Evolutionary conservation across 2,888 invertebrate genomes (phyloP), one percentile per base, ranked within the genome.

Genomic region (Acleris cristana): DNA sequence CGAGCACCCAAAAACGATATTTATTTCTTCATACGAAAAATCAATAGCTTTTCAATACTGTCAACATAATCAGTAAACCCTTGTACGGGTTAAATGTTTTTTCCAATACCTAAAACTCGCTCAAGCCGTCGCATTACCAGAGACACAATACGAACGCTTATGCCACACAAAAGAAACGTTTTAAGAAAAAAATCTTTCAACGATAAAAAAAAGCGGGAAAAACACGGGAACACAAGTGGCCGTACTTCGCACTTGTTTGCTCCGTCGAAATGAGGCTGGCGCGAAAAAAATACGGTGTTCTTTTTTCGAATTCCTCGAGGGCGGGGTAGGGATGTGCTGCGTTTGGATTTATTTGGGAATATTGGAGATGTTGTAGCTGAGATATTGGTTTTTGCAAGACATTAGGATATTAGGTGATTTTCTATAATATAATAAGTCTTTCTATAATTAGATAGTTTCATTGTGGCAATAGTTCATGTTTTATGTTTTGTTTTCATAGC

Each of bases 91-190:
- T 61, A 40, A 65, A 52, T 51, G 61, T 57, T 40, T 67, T 62
- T 64, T 51, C 51, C 58, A 26, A 63, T 61, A 60, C 55, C 40
- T 56, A 60, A 59, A 63, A 45, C 40, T 59, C 54, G 53, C 40
- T 53, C 54, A 55, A 62, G 48, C 68, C 64, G 72, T 70, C 70
- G 64, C 73, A 69, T 70, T 68, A 70, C 68, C 66, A 55, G 69
- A 66, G 72, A 66, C 73, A 76, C 71, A 69, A 69, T 69, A 57
- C 56, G 26, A 56, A 70, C 60, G 63, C 59, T 59, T 40, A 44
- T 58, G 69, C 58, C 72, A 56, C 73, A 76, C 76, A 76, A 76
- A 76, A 69, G 72, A 70, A 76, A 69, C 73, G 74, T 73, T 75
- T 73, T 67, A 71, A 69, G 69, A 65, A 70, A 70, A 70, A 67